Percentiles rank a stretch among this genome's conserved stretches.
These are phyloP conservation scores for Megamerina dolium DNA, from an alignment of 2,888 invertebrate species.

Conservation along the genomic window DNA sequence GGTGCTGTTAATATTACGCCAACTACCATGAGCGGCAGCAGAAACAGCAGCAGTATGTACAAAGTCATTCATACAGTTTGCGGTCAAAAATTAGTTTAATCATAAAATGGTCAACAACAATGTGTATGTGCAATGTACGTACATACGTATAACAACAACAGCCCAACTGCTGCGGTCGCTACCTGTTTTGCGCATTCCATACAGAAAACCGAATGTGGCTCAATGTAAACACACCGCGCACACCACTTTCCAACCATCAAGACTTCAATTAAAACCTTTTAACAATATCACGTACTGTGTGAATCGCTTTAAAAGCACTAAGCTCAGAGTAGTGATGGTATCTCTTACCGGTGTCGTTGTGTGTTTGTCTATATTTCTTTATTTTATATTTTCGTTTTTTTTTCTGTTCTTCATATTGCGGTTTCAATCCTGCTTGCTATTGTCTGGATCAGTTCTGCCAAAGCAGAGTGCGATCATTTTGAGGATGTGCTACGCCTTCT, in stretches of 20 bases:
- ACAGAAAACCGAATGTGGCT: background rate
- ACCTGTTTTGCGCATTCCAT: conserved; percentile 15
- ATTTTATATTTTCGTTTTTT: background rate
- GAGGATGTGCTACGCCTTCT: conserved; percentile 8
- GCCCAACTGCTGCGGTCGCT: conserved; percentile 2
- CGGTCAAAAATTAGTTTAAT: conserved; percentile 13
- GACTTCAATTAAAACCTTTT: conserved; percentile 47
- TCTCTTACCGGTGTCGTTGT: conserved; percentile 10
- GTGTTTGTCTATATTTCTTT: background rate
- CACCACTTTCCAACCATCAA: conserved; percentile 17
- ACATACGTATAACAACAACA: background rate
- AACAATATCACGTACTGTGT: conserved; percentile 45
- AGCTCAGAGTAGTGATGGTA: conserved; percentile 17
- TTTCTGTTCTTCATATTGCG: too few relatives aligned
- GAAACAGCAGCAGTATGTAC: too few relatives aligned
- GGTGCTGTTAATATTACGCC: too few relatives aligned
- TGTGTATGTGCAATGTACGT: background rate
- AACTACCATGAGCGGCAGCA: too few relatives aligned
- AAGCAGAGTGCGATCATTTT: conserved; percentile 11
- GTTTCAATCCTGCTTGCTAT: too few relatives aligned
- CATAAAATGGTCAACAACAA: conserved; percentile 22
- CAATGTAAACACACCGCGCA: background rate
- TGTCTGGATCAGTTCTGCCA: background rate
- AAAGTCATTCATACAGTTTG: background rate
- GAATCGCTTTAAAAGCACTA: conserved; percentile 29